phyloP scores from a whole-genome alignment of 1,140 invertebrate genomes.

The Pseudomyrmex sp. region DNA sequence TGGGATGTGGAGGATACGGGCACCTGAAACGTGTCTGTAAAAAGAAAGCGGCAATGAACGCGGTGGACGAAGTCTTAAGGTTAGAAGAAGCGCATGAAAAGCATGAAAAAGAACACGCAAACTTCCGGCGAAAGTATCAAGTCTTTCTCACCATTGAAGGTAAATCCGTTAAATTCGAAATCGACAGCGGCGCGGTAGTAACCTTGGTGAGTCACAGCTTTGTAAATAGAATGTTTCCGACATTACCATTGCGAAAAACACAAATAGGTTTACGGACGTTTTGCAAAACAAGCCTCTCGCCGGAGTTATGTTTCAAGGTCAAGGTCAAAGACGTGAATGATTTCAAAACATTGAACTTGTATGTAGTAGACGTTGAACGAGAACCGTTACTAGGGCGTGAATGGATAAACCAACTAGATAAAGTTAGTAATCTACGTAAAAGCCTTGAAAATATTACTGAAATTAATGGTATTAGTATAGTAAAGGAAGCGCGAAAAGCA shows the following conservation, averaged over 20 bases:
- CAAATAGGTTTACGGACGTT: no score
- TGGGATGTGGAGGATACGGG: neutral
- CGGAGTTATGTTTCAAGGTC: neutral
- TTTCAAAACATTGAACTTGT: neutral
- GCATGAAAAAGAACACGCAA: neutral
- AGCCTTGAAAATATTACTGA: neutral
- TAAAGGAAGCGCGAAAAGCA: neutral
- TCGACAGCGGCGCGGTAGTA: neutral
- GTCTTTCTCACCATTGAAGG: neutral
- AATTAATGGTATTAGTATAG: neutral
- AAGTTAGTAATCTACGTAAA: neutral
- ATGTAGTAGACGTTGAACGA: neutral
- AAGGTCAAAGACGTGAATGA: neutral
- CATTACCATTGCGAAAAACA: no score
- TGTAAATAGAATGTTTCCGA: neutral
- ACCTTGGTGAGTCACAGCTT: neutral
- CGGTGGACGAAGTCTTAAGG: no score
- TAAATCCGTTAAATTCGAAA: neutral
- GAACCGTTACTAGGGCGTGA: neutral
- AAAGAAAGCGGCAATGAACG: neutral
- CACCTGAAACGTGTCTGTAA: no score
- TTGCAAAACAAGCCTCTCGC: no score
- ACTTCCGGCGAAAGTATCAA: neutral
- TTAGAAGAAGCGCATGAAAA: neutral
- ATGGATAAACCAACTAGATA: neutral